These are phyloP conservation scores for Silvanus unidentatus DNA, from an alignment of 2,888 invertebrate genomes.

Conservation along the genomic window DNA sequence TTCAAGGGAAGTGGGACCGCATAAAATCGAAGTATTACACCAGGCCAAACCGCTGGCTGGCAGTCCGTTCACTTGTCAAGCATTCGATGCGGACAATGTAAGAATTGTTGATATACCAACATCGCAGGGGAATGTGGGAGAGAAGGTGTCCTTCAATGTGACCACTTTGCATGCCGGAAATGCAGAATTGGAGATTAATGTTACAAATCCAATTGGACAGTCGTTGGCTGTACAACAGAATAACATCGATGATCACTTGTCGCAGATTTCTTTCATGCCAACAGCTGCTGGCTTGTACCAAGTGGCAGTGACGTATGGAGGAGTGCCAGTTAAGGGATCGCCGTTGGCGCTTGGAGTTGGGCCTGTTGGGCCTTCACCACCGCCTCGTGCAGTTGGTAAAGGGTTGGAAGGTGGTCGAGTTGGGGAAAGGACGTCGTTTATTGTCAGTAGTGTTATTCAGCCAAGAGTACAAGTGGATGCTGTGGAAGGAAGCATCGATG, in stretches of 20 bases:
- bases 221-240: constrained; percentile 74
- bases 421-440: constrained; percentile 66
- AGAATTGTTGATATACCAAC: constrained; percentile 70
- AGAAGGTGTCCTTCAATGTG: constrained; percentile 73
- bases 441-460: constrained; percentile 55
- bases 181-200: constrained; percentile 80
- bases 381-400: constrained; percentile 59
- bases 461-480: constrained; percentile 59
- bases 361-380: constrained; percentile 54
- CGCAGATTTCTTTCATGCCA: constrained; percentile 79
- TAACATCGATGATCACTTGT: constrained; percentile 61
- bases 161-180: constrained; percentile 76
- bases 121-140: constrained; percentile 73
- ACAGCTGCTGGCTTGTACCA: constrained; percentile 72
- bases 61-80: constrained; percentile 90
- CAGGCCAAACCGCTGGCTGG: constrained; percentile 85
- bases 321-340: constrained; percentile 52
- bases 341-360: constrained; percentile 57
- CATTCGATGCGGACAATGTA: constrained; percentile 82
- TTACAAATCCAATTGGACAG: constrained; percentile 81
- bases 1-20: constrained; percentile 66
- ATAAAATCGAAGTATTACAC: constrained; percentile 75
- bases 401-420: constrained; percentile 64
- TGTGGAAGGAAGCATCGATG: constrained; percentile 54
- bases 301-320: constrained; percentile 64